Base-by-base conservation (phyloP, 2,888 invertebrate species). In the Andrena trimmerana region DNA sequence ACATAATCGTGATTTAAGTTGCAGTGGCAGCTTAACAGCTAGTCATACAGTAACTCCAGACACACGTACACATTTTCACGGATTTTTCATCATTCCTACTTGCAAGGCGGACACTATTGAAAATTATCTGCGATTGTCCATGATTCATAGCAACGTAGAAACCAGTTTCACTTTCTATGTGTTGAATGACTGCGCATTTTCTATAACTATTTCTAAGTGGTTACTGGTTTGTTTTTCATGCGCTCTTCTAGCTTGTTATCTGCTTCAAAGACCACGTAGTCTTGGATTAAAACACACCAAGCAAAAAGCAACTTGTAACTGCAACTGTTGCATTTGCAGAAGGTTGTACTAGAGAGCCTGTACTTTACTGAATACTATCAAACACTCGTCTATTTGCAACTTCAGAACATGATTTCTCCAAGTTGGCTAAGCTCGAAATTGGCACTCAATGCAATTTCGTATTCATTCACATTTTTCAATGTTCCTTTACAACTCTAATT, bases 211-310 rank as follows among this genome's bases (percentile, higher is more conserved):
- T 20, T 29, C 33, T 69, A 16, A 29, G 24, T 33, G 33, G 62
- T 68, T 68, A 69, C 31, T 27, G 10, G 8, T 33, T n/a, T 20
- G 20, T 42, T 63, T 36, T 42, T 63, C 42, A 6, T 16, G 42
- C 4, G n/a, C 1, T 36, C 27, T 33, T 52, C 31, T 42, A 36
- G 20, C 60, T 60, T 33, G 70, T 69, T 36, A 50, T 60, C 33
- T 24, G 20, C 42, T 36, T 50, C 33, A 59, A 59, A 69, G 13
- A 20, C 69, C 27, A 60, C 31, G 74, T 69, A 60, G 69, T 69
- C 13, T 36, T 24, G 3, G 36, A 70, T 62, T 54, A 52, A 62
- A 75, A 29, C 60, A n/a, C 27, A 29, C 5, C 60, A 5, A 29
- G 10, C 52, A 75, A 75, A 69, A 75, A 60, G 7, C 42, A 13